phyloP scores from a whole-genome alignment of 2,113 vertebrate genomes.

The Sakesphorus luctuosus region DNA sequence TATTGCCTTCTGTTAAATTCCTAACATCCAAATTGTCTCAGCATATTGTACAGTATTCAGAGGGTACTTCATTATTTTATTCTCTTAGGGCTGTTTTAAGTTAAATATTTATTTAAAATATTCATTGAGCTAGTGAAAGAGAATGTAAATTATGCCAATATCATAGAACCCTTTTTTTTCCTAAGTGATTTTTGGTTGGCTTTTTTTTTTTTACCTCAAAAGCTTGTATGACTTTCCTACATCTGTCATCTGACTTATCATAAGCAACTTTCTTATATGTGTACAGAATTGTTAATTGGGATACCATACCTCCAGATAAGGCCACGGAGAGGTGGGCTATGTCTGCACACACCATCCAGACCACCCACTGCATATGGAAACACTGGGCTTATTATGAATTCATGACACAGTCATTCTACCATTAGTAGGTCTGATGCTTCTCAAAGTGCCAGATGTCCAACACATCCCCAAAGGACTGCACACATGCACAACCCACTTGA shows the following conservation, averaged over 20 bases:
- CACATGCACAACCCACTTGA: background rate
- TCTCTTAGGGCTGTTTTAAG: background rate
- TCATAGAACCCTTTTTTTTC: rapidly evolving
- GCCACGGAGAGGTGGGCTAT: background rate
- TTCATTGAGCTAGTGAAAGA: background rate
- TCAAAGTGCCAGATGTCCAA: background rate
- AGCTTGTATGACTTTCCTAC: background rate
- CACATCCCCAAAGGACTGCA: background rate
- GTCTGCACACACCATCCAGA: background rate
- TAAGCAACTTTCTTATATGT: background rate
- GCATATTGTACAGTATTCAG: background rate
- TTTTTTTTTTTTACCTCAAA: background rate
- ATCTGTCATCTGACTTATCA: background rate
- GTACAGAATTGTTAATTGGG: background rate
- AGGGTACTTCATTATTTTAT: background rate
- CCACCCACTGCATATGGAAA: background rate
- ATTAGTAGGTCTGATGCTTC: background rate
- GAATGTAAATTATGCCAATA: background rate
- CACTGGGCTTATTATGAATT: background rate
- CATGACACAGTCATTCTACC: background rate
- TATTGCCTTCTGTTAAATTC: background rate
- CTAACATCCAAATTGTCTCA: background rate
- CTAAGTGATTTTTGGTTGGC: background rate
- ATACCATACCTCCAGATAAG: background rate
- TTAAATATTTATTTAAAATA: background rate